phyloP scores from a whole-genome alignment of 2,888 invertebrate genomes.

The Deroplatys truncata region DNA sequence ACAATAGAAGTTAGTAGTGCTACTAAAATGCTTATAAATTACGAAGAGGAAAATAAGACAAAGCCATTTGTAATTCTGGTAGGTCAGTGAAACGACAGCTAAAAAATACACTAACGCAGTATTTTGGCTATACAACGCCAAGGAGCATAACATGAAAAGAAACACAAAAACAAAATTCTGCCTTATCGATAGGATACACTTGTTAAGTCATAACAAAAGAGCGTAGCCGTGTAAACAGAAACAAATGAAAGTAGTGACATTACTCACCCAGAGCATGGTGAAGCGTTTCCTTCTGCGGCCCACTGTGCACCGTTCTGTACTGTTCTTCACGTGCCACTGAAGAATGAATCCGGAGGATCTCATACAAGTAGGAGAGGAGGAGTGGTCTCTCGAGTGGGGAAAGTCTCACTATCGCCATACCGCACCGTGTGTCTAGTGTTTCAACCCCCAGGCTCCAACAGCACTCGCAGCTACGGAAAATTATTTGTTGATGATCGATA shows the following conservation, averaged over 20 bases:
- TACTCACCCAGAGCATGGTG: not conserved
- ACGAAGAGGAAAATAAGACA: too few relatives aligned
- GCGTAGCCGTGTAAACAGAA: not conserved
- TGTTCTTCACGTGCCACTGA: not conserved
- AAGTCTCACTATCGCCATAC: not conserved
- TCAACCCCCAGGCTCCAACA: not conserved
- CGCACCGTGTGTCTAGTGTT: not conserved
- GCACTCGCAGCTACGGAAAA: not conserved
- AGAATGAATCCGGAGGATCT: not conserved
- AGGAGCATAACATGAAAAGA: not conserved
- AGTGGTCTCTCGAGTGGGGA: not conserved
- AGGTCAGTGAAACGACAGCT: too few relatives aligned
- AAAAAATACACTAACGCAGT: too few relatives aligned
- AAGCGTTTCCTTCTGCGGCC: not conserved
- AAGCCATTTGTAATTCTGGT: too few relatives aligned
- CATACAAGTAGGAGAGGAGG: not conserved
- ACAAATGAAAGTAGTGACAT: not conserved
- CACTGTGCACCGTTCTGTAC: not conserved
- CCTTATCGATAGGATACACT: not conserved
- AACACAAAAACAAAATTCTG: not conserved
- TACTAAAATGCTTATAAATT: too few relatives aligned
- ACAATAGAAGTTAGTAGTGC: too few relatives aligned
- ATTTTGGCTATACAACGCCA: too few relatives aligned
- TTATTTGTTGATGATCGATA: not conserved
- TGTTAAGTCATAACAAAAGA: not conserved